Conservation (phyloP, 2,113 vertebrate genomes). For the Bubo blakistoni region DNA sequence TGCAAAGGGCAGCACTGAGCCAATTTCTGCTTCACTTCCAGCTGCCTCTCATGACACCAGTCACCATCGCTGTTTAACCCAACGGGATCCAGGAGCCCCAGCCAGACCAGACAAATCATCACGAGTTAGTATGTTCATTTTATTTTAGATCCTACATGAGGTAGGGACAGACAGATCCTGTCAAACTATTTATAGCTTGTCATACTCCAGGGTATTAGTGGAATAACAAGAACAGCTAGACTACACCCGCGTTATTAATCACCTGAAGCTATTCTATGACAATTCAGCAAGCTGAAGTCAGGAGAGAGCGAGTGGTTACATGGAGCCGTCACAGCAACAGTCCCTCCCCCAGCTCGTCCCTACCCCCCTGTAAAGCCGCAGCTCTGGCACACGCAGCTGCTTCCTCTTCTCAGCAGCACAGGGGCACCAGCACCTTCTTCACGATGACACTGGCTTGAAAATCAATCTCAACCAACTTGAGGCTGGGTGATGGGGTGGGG, state of each 20-base stretch:
- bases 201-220: background rate
- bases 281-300: background rate
- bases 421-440: background rate
- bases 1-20: background rate
- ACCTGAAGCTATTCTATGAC: background rate
- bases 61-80: background rate
- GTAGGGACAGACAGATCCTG: background rate
- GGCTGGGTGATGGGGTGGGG: accelerated
- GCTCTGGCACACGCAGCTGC: background rate
- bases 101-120: background rate
- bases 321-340: accelerated
- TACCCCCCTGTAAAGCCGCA: background rate
- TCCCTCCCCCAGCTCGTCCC: background rate
- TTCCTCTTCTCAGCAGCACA: background rate
- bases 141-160: background rate
- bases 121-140: background rate
- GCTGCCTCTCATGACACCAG: accelerated
- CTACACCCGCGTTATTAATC: background rate
- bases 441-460: background rate
- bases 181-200: background rate
- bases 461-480: accelerated
- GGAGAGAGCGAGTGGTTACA: background rate
- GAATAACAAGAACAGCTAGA: background rate
- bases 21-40: background rate
- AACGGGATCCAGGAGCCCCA: background rate